These are phyloP conservation scores for Leuctra nigra DNA, from an alignment of 2,888 invertebrate genomes.

Conservation along the genomic window DNA sequence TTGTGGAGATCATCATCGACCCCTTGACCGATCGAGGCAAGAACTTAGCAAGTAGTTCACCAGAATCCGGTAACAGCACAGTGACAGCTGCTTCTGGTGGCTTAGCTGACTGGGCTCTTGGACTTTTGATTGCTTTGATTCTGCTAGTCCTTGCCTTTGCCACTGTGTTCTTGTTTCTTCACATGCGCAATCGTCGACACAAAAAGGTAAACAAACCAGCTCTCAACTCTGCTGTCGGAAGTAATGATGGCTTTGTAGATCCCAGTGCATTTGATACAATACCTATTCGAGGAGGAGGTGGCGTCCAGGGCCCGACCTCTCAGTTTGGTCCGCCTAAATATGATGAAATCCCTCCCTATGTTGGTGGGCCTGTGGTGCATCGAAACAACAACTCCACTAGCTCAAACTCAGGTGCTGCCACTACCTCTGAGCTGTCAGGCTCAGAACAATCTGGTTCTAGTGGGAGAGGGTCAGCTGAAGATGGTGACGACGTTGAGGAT, in stretches of 20 bases:
- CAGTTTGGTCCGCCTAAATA: conserved; percentile 88
- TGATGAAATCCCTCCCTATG: conserved; percentile 81
- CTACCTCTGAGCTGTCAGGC: conserved; percentile 86
- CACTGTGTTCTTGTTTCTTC: conserved; percentile 76
- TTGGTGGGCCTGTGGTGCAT: conserved; percentile 46
- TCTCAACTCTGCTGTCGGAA: conserved; percentile 61
- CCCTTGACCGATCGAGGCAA: conserved; percentile 58
- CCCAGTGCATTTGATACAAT: conserved; percentile 86
- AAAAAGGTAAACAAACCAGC: conserved; percentile 74
- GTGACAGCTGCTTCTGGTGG: conserved; percentile 58
- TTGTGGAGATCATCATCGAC: conserved; percentile 71
- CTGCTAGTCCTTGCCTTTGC: conserved; percentile 77
- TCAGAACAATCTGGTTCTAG: conserved; percentile 95
- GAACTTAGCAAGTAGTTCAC: conserved; percentile 45
- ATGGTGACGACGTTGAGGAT: conserved; percentile 86
- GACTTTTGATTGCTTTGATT: conserved; percentile 74
- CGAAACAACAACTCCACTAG: conserved; percentile 56
- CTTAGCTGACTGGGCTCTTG: conserved; percentile 81
- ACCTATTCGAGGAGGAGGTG: conserved; percentile 54
- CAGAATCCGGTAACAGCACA: conserved; percentile 41
- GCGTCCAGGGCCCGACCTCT: conserved; percentile 30
- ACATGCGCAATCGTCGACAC: conserved; percentile 73
- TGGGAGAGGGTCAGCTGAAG: conserved; percentile 93
- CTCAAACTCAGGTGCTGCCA: conserved; percentile 68
- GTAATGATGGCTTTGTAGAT: conserved; percentile 77